Evolutionary conservation across 2,888 invertebrate species (phyloP).

Genomic region (Temnothorax ravouxi): DNA sequence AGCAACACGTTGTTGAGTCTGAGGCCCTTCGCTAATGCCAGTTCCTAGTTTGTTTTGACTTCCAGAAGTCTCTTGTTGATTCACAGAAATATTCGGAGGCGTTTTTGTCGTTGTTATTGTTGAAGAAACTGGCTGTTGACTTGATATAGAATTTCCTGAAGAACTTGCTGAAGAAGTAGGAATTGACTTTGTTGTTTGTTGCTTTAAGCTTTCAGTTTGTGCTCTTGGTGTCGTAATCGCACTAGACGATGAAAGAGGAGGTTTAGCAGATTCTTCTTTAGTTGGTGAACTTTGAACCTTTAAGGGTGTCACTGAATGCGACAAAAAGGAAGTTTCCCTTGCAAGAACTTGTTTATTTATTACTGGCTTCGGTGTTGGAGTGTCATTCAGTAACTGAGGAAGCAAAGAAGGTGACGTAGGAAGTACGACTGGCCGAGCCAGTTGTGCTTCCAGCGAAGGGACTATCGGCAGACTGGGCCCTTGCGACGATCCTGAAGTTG

Average conservation of each 20-base stretch:
- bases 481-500: conserved; percentile 87
- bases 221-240: conserved; percentile 71
- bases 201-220: conserved; percentile 72
- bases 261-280: conserved; percentile 82
- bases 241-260: conserved; percentile 66
- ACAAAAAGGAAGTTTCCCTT: conserved; percentile 84
- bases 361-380: conserved; percentile 77
- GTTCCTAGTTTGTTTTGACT: conserved; percentile 5
- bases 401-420: conserved; percentile 88
- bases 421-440: conserved; percentile 90
- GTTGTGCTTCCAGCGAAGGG: conserved; percentile 92
- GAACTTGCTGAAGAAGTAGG: conserved; percentile 58
- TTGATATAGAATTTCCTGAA: conserved; percentile 16
- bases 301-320: conserved; percentile 77
- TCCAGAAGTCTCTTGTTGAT: conserved; percentile 25
- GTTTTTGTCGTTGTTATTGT: conserved; percentile 66
- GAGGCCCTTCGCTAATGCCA: neutral
- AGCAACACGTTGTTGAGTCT: conserved; percentile 19
- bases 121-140: conserved; percentile 57
- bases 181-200: conserved; percentile 67
- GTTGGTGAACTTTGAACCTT: conserved; percentile 80
- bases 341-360: conserved; percentile 80
- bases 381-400: conserved; percentile 87
- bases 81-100: conserved; percentile 45
- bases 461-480: conserved; percentile 90